Conservation (phyloP, 2,113 vertebrate species). For the Odocoileus hemionus region DNA sequence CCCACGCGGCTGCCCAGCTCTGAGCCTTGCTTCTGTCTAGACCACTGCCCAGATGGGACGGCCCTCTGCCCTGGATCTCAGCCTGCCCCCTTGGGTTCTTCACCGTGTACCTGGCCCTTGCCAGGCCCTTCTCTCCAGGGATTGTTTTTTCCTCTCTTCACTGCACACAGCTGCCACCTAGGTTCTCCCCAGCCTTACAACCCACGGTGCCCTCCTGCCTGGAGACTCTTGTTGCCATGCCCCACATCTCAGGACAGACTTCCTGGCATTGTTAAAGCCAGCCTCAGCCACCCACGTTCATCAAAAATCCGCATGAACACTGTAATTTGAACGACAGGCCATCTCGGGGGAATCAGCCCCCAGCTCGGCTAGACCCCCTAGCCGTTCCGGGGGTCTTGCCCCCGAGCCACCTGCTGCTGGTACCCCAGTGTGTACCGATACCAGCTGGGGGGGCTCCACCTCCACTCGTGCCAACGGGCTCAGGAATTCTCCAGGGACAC, state of each 20-base stretch:
- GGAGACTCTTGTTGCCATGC: not conserved
- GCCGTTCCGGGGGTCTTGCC: not conserved
- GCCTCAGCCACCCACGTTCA: not conserved
- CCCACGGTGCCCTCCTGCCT: not conserved
- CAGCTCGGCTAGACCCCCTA: not conserved
- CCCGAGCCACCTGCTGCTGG: not conserved
- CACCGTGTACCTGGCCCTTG: not conserved
- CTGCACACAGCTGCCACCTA: not conserved
- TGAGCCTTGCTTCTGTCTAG: not conserved
- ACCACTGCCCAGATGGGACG: not conserved
- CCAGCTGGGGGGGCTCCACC: not conserved
- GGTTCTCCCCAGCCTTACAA: not conserved
- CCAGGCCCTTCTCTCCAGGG: not conserved
- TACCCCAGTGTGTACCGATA: not conserved
- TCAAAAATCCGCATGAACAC: not conserved
- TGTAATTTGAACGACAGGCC: not conserved
- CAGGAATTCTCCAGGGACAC: not conserved
- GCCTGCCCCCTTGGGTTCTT: not conserved
- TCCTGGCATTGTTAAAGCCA: not conserved
- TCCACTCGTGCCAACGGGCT: not conserved
- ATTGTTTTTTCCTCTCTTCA: not conserved
- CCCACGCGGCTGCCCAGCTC: not conserved
- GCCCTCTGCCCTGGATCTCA: not conserved
- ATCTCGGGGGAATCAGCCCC: not conserved
- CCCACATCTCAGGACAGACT: slow-evolving; percentile 9